Evolutionary conservation across 1,140 invertebrate species (phyloP).

Genomic region (Chionoecetes opilio): DNA sequence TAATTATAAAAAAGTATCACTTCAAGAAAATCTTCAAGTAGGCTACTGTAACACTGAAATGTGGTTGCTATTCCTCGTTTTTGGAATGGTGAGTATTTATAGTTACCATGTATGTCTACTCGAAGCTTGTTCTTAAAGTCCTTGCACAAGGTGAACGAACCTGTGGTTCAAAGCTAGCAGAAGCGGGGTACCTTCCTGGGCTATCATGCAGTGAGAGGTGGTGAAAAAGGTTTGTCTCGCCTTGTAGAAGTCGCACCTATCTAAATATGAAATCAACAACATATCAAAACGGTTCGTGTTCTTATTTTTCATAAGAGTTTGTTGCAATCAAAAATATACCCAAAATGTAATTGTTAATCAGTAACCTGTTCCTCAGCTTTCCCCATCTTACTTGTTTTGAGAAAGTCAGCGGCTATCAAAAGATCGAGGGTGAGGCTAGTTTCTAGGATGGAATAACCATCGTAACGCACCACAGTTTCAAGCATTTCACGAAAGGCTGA

Average conservation of each 20-base stretch:
- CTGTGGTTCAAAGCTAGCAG: conserved; percentile 27
- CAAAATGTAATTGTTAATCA: too few relatives aligned
- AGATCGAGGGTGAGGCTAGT: conserved; percentile 47
- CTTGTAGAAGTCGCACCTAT: conserved; percentile 50
- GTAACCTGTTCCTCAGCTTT: too few relatives aligned
- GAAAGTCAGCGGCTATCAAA: conserved; percentile 46
- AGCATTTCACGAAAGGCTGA: not conserved
- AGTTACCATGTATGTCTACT: too few relatives aligned
- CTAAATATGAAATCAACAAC: not conserved
- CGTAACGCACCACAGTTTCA: not conserved
- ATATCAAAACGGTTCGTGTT: too few relatives aligned
- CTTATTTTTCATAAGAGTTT: not conserved
- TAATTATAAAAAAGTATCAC: too few relatives aligned
- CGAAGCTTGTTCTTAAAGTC: too few relatives aligned
- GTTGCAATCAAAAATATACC: not conserved
- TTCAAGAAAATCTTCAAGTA: too few relatives aligned
- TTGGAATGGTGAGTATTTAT: too few relatives aligned
- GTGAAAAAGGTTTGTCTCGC: conserved; percentile 59
- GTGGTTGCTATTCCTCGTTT: too few relatives aligned
- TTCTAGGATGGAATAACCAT: conserved; percentile 9
- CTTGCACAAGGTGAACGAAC: not conserved
- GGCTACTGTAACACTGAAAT: too few relatives aligned
- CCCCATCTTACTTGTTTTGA: conserved; percentile 37
- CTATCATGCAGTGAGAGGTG: conserved; percentile 51
- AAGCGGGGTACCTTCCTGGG: conserved; percentile 45